Evolutionary conservation across 2,113 vertebrate genomes (phyloP).

Genomic region (Falco punctatus): DNA sequence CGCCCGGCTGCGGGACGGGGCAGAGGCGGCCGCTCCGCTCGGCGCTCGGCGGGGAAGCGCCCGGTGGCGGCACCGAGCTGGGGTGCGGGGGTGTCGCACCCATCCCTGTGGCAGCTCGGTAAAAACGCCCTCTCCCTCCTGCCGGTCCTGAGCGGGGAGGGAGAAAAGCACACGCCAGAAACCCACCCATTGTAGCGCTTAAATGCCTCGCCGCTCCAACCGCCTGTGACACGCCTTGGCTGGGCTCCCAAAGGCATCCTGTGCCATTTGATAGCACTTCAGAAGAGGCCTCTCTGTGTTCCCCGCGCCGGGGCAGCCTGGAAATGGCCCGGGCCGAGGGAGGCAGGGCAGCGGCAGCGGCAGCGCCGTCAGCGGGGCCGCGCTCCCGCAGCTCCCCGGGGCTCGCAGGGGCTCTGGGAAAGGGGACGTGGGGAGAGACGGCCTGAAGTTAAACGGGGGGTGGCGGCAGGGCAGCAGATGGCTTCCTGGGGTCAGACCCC

Average conservation of each 20-base stretch:
- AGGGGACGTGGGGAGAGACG: not conserved
- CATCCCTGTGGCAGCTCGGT: not conserved
- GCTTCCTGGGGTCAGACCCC: not conserved
- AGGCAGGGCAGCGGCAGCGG: not conserved
- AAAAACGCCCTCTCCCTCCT: not conserved
- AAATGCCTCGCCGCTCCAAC: conserved; percentile 32
- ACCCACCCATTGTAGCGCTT: conserved; percentile 20
- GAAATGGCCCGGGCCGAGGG: not conserved
- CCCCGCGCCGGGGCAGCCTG: not conserved
- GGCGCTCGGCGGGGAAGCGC: not conserved
- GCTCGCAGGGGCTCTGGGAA: not conserved
- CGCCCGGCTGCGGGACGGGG: not conserved
- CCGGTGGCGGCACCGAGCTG: not conserved
- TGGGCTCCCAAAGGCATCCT: conserved; percentile 29
- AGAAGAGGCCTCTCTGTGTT: not conserved
- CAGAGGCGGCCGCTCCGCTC: not conserved
- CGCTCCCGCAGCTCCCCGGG: not conserved
- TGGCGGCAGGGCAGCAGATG: not conserved
- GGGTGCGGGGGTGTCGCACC: not conserved
- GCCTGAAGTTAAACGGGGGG: not conserved
- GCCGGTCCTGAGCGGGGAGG: not conserved
- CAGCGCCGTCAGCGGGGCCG: not conserved
- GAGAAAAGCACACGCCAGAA: not conserved
- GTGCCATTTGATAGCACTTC: conserved; percentile 22
- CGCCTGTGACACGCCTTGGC: conserved; percentile 60